Evolutionary conservation across 2,888 invertebrate species (phyloP), one percentile per base, ranked within the genome.

Genomic region (Cremastobaeus sp.): DNA sequence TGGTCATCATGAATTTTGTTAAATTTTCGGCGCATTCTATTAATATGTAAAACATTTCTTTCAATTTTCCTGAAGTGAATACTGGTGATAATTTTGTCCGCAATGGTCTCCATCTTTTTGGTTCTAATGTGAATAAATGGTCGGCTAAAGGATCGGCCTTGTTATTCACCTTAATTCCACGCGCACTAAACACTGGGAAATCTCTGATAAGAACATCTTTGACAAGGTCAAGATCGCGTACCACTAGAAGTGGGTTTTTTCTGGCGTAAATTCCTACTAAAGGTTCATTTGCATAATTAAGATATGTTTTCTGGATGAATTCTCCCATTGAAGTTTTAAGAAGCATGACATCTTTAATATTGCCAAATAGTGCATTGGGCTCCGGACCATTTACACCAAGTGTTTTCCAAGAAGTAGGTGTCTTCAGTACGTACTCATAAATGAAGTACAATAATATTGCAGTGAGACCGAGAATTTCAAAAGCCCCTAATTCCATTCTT

Each of bases 1-100:
- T 6, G 30, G 83, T 79, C 0, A 86, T 82, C 0, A 91, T 73
- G 74, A 88, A 90, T 0, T 84, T 78, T 0, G 85, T 83, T 72
- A 91, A 79, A 34, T 85, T 83, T 3, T 85, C 76, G 3, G 88
- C 85, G 4, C 89, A 89, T 11, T 88, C 84, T 6, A 83, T 80
- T 4, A 91, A 86, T 3, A 90, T 83, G 0, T 89, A 87, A 69
- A 89, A 90, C 77, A 90, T 88, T 0, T 88, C 82, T 76, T 90
- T 91, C 18, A 89, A 89, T 71, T 90, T 89, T 35, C 88, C 88
- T 9, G 85, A 82, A 0, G 90, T 90, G 18, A 91, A 88, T 0
- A 89, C 89, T 1, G 90, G 86, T 1, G 90, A 89, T 11, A 91
- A 75, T 74, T 89, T 89, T 0, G 85, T 82, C 3, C 91, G 84